Conservation (phyloP, 2,797 vertebrate species). For the Hypotaenidia okinawae region DNA sequence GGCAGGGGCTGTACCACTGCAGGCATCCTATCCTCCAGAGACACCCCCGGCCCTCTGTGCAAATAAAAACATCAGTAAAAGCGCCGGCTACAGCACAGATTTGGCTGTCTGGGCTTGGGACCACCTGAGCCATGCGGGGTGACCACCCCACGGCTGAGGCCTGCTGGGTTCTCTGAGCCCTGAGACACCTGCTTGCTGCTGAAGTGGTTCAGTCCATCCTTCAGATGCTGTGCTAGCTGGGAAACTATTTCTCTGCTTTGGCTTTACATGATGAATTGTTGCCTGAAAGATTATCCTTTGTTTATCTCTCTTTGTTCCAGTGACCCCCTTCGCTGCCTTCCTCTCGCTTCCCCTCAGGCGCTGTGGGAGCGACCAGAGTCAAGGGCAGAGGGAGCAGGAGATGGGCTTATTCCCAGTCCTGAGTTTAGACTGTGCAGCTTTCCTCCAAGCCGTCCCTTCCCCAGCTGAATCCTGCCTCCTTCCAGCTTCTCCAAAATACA, state of each 20-base stretch:
- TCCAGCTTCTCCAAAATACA: background rate
- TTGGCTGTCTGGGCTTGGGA: background rate
- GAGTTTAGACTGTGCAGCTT: background rate
- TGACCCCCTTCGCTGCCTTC: slow-evolving; percentile 22
- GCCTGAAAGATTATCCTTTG: slow-evolving; percentile 52
- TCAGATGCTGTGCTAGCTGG: slow-evolving; percentile 23
- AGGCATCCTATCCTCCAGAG: background rate
- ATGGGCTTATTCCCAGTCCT: background rate
- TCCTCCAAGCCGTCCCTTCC: background rate
- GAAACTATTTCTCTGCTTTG: slow-evolving; percentile 47
- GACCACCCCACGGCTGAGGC: background rate
- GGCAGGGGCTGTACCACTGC: slow-evolving; percentile 49
- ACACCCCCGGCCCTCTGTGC: background rate
- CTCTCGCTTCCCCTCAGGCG: fast-evolving
- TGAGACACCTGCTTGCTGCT: background rate
- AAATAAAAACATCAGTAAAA: background rate
- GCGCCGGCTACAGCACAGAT: background rate
- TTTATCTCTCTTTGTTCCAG: slow-evolving; percentile 47
- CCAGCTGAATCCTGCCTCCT: background rate
- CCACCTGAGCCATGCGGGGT: background rate
- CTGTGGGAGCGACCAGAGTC: background rate
- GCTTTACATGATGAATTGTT: slow-evolving; percentile 57
- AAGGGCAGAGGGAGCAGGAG: background rate
- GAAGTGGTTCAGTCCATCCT: slow-evolving; percentile 57
- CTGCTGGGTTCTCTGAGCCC: background rate